Evolutionary conservation across 1,140 invertebrate genomes (phyloP).

Genomic region (Lanistes nyassanus): DNA sequence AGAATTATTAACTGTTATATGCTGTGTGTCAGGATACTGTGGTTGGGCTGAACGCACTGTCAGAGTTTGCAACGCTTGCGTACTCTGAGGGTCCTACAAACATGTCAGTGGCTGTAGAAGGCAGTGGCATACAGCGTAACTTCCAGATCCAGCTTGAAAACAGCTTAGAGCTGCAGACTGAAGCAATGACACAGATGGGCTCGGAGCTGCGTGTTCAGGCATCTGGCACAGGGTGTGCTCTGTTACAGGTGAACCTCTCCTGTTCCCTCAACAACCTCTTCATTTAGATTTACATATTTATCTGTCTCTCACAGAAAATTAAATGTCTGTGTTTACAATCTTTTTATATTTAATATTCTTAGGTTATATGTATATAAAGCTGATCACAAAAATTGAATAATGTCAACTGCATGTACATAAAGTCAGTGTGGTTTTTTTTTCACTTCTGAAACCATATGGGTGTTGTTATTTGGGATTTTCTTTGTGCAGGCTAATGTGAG

Average conservation of each 20-base stretch:
- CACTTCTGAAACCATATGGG: not conserved
- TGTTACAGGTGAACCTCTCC: constrained; percentile 77
- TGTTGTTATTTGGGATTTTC: constrained; percentile 3
- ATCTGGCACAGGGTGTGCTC: constrained; percentile 82
- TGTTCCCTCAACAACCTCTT: too few species aligned
- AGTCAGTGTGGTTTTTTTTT: not conserved
- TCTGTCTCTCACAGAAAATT: too few species aligned
- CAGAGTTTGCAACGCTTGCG: constrained; percentile 56
- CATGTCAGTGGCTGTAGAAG: constrained; percentile 29
- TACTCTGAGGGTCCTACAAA: constrained; percentile 36
- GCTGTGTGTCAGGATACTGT: constrained; percentile 65
- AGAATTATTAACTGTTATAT: too few species aligned
- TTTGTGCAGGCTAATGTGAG: constrained; percentile 52
- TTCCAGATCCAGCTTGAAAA: constrained; percentile 51
- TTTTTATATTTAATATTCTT: not conserved
- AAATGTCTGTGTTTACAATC: not conserved
- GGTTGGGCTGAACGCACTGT: constrained; percentile 67
- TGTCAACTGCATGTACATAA: not conserved
- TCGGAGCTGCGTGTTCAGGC: constrained; percentile 71
- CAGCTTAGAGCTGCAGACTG: constrained; percentile 51
- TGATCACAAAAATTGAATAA: not conserved
- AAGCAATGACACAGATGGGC: not conserved
- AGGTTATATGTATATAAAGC: not conserved
- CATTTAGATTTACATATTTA: constrained; percentile 2
- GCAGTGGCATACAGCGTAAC: constrained; percentile 6